Evolutionary conservation across 2,113 vertebrate species (phyloP).

Genomic region (Grammomys dolichurus): DNA sequence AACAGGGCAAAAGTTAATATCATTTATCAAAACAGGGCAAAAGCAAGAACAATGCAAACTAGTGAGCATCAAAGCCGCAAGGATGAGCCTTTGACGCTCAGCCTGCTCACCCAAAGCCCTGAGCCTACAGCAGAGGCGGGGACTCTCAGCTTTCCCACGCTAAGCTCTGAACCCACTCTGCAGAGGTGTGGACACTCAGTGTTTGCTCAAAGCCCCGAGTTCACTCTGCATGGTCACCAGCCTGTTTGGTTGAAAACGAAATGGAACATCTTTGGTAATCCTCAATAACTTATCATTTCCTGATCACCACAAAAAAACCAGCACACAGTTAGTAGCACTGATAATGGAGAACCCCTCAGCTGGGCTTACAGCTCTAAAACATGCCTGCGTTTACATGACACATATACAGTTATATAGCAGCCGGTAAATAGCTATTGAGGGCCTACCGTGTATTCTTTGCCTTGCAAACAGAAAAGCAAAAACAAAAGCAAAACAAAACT

Average conservation of each 20-base stretch:
- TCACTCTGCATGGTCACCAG: not conserved
- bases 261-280: not conserved
- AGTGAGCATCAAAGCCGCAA: not conserved
- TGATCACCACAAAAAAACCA: not conserved
- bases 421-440: slow-evolving; percentile 20
- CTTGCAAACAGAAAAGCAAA: slow-evolving; percentile 7
- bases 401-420: not conserved
- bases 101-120: too few species aligned
- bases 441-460: not conserved
- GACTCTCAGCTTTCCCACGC: not conserved
- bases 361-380: slow-evolving; percentile 48
- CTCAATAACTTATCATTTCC: not conserved
- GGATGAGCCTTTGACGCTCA: not conserved
- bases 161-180: too few species aligned
- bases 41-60: not conserved
- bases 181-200: too few species aligned
- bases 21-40: not conserved
- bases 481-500: not conserved
- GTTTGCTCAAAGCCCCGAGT: not conserved
- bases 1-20: not conserved
- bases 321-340: not conserved
- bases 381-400: slow-evolving; percentile 8
- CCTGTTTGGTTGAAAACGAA: slow-evolving; percentile 6
- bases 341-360: not conserved
- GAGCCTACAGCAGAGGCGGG: not conserved